These are phyloP conservation scores for Altica lythri DNA, from an alignment of 2,888 invertebrate genomes.

Conservation along the genomic window DNA sequence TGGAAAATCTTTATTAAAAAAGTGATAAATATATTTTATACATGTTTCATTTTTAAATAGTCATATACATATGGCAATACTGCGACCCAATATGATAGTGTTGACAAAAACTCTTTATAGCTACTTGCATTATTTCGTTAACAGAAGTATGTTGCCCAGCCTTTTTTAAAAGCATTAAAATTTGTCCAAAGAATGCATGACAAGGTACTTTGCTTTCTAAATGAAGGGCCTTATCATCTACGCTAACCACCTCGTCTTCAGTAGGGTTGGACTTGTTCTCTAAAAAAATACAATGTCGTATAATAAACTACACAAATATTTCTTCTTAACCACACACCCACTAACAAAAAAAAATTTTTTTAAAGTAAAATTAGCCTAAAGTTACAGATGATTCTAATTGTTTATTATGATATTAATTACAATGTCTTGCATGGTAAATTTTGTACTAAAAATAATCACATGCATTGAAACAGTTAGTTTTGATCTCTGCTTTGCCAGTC, in stretches of 20 bases:
- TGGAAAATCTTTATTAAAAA: too few relatives aligned
- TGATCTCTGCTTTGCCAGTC: too few relatives aligned
- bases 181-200: conserved; percentile 56
- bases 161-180: conserved; percentile 47
- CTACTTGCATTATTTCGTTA: conserved; percentile 42
- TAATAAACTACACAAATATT: too few relatives aligned
- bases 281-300: background rate
- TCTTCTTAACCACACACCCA: too few relatives aligned
- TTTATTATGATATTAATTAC: too few relatives aligned
- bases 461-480: too few relatives aligned
- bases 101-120: conserved; percentile 50
- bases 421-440: too few relatives aligned
- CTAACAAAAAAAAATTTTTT: too few relatives aligned
- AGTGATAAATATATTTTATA: too few relatives aligned
- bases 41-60: conserved; percentile 16
- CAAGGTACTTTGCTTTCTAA: conserved; percentile 56
- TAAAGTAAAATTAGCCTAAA: too few relatives aligned
- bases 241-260: conserved; percentile 43
- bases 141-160: conserved; percentile 37
- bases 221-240: conserved; percentile 54
- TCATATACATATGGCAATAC: conserved; percentile 41
- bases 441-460: too few relatives aligned
- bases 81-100: conserved; percentile 45
- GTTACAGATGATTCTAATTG: too few relatives aligned
- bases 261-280: conserved; percentile 1